phyloP scores from a whole-genome alignment of 2,113 vertebrate species.

The Brevimyrus niger region DNA sequence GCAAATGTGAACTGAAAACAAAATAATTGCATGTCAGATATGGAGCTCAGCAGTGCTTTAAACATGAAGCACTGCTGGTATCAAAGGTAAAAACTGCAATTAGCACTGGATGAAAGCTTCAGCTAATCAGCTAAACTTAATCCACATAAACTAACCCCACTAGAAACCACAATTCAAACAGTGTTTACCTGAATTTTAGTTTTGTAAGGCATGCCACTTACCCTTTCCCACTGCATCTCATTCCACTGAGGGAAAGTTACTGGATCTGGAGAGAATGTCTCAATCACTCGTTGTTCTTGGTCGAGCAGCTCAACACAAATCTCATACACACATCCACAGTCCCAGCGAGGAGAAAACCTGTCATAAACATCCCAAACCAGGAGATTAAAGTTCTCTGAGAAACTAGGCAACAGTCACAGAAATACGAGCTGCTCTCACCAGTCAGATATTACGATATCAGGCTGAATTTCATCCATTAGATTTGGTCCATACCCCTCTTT shows the following conservation, averaged over 20 bases:
- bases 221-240: slow-evolving; percentile 51
- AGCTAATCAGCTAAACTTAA: neutral
- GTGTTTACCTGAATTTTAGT: neutral
- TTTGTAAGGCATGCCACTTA: slow-evolving; percentile 17
- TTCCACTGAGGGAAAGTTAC: slow-evolving; percentile 55
- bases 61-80: neutral
- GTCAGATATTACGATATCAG: slow-evolving; percentile 57
- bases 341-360: slow-evolving; percentile 58
- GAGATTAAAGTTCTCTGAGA: neutral
- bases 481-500: slow-evolving; percentile 52
- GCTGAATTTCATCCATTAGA: slow-evolving; percentile 56
- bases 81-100: neutral
- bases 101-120: neutral
- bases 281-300: slow-evolving; percentile 29
- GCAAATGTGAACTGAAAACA: neutral
- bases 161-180: neutral
- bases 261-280: slow-evolving; percentile 34
- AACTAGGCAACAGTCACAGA: neutral
- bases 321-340: slow-evolving; percentile 51
- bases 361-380: neutral
- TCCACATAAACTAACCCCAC: neutral
- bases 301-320: slow-evolving; percentile 52
- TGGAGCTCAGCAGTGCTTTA: neutral
- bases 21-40: neutral
- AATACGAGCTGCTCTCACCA: slow-evolving; percentile 47